Evolutionary conservation across 1,140 invertebrate genomes (phyloP), one percentile per base, ranked within the genome.

Genomic region (Asbolus verrucosus): DNA sequence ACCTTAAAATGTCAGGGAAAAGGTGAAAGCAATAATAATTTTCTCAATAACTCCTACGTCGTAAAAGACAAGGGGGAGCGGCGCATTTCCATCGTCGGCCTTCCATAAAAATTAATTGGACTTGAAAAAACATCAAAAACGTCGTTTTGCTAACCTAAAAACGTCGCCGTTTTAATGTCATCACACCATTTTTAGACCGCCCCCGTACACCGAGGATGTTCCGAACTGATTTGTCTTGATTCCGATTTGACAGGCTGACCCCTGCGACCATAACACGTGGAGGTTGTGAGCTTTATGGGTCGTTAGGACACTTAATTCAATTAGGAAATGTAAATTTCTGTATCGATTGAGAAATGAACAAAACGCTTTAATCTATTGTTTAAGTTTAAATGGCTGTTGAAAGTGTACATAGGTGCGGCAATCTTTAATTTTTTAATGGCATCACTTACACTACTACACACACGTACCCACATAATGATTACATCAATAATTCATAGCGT

Each of bases 381-480:
- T 27, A 27, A 54, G 3, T 54, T 54, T 54, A 54, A 54, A 27
- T 54, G 19, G 21, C 6, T 54, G 46, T 54, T 11, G 46, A 18
- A 21, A 14, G 46, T 27, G 46, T 27, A 13, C 46, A 54, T 54
- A 54, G 46, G 46, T 54, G 46, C 46, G 46, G 46, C 46, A 19
- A 11, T 54, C 46, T 54, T 54, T 54, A 54, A 54, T 54, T 54
- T 27, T 54, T 54, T 54, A 54, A 54, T 54, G 46, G 46, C 46
- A 54, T 54, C 46, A 54, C 46, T 54, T 54, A 54, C 46, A 54
- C 46, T 54, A 54, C 46, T 54, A 54, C 46, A 54, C 46, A 54
- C 46, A 54, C 21, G 21, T 24, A 54, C 46, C 11, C 46, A 24
- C 21, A 54, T 24, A 54, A 54, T 54, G 19, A 14, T 54, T 24